Percentiles rank a stretch among this genome's conserved stretches.
These are phyloP conservation scores for Astyanax mexicanus DNA, from an alignment of 2,797 vertebrate species.

Conservation along the genomic window DNA sequence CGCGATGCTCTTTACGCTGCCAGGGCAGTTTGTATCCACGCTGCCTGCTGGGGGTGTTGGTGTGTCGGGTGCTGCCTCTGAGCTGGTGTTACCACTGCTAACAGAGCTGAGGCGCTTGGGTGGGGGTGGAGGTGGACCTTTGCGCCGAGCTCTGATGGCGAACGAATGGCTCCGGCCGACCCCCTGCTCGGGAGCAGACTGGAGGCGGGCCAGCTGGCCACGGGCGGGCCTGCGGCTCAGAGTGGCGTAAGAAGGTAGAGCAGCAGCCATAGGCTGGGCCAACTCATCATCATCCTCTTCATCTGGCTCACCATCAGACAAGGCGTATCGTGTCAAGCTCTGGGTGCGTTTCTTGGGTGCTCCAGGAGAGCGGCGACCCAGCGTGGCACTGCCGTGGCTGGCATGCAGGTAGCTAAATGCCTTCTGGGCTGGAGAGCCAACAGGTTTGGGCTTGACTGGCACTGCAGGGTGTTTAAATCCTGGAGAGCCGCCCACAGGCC, in stretches of 20 bases:
- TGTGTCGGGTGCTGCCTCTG: neutral
- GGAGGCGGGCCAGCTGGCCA: conserved; percentile 75
- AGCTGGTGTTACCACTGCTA: conserved; percentile 69
- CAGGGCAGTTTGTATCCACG: conserved; percentile 57
- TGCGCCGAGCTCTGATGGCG: conserved; percentile 88
- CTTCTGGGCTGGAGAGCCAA: conserved; percentile 73
- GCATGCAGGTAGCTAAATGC: conserved; percentile 82
- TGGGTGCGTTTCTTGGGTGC: conserved; percentile 84
- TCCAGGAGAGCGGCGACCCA: conserved; percentile 38
- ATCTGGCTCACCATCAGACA: conserved; percentile 88
- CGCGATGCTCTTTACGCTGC: conserved; percentile 72
- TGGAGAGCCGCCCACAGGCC: conserved; percentile 76
- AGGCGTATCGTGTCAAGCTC: conserved; percentile 85
- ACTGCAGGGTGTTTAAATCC: conserved; percentile 85
- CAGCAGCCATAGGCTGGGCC: conserved; percentile 51
- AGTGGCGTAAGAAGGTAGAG: conserved; percentile 89
- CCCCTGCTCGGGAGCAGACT: conserved; percentile 71
- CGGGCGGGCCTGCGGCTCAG: conserved; percentile 88
- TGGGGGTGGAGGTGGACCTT: conserved; percentile 90
- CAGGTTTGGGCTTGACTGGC: conserved; percentile 75
- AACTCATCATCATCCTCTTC: conserved; percentile 74
- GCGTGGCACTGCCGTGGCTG: conserved; percentile 68
- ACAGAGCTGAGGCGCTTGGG: conserved; percentile 95
- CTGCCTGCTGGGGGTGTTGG: conserved; percentile 14
- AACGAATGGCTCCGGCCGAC: conserved; percentile 94